phyloP scores from a whole-genome alignment of 30 jellyfish, hydroid and myxozoan species.

The Calvadosia cruxmelitensis region DNA sequence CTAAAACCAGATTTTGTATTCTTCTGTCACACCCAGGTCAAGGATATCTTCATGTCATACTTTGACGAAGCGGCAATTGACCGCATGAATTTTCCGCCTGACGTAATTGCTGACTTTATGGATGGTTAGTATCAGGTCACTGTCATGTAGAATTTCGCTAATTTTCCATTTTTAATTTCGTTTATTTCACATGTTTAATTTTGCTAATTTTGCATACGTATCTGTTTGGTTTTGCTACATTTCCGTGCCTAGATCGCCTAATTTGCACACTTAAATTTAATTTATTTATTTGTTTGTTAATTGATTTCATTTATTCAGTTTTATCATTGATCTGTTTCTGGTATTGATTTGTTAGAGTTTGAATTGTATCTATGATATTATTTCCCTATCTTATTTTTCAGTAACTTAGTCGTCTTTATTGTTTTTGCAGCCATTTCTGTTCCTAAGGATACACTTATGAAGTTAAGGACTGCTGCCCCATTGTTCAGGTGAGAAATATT shows the following conservation, averaged over 20 bases:
- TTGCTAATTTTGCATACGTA: not conserved
- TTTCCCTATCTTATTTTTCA: not conserved
- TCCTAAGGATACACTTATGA: conserved; percentile 33
- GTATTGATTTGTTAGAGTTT: not conserved
- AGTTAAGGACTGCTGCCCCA: conserved; percentile 33
- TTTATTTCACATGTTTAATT: too few species aligned
- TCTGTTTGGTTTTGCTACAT: too few species aligned
- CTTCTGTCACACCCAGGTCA: conserved; percentile 34
- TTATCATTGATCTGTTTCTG: too few species aligned
- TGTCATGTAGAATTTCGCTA: too few species aligned
- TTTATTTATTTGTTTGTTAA: too few species aligned
- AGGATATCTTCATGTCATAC: conserved; percentile 44
- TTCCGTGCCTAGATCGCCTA: too few species aligned
- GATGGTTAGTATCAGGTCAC: conserved; percentile 40
- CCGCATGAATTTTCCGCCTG: conserved; percentile 63
- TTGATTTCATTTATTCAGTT: too few species aligned
- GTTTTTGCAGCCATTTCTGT: conserved; percentile 10
- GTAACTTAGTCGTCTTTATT: too few species aligned
- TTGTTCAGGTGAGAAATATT: conserved; percentile 10
- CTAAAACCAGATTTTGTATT: too few species aligned
- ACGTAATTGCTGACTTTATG: conserved; percentile 54
- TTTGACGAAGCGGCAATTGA: conserved; percentile 71
- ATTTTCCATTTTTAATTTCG: not conserved
- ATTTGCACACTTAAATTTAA: too few species aligned
- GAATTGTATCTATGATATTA: too few species aligned